Evolutionary conservation across 2,797 vertebrate genomes (phyloP), one percentile per base, ranked within the genome.

Genomic region (Carapus acus): DNA sequence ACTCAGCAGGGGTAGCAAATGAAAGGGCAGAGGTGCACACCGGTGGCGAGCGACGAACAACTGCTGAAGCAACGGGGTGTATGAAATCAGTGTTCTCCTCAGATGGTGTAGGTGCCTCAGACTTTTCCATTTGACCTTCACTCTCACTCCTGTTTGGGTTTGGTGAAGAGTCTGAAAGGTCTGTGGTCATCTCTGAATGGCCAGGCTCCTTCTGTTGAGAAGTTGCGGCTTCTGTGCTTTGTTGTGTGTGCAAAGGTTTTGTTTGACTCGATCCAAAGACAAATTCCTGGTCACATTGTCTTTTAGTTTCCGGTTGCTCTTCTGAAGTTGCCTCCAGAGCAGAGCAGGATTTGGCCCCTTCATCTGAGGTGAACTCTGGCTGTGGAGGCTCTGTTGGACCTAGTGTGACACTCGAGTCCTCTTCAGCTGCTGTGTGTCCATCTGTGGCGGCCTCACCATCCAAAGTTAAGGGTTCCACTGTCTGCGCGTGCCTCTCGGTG

Each of bases 401-500:
- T 59, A 87, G 87, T 2, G 62, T 82, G 15, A 76, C 82, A 27
- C 42, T 36, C 38, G 53, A 24, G 9, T 18, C 54, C 36, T 46
- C 49, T 47, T 69, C 63, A 16, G 58, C 27, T 62, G 78, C 62
- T 41, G 48, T 17, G 16, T 72, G 65, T 16, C 40, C 33, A 62
- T 68, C 71, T 60, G 18, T 42, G 9, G 23, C 29, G 49, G 71
- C 58, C 33, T 44, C 37, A 49, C 17, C 36, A 27, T 83, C 74
- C 12, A 19, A 4, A 29, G 61, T 4, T 38, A 63, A 54, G 4
- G 83, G 83, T 54, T 87, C 84, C 12, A 73, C 34, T 48, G 79
- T 73, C 59, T 85, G 79, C 0, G 92, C 92, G 1, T 96, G 91
- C 20, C 84, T 92, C 76, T 97, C 94, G 3, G 87, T 88, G 34